Evolutionary conservation across 2,113 vertebrate species (phyloP).

Genomic region (cattle (Bos taurus)): ARS-UCD2.0 NC_037333.1:85813501-85814000

Average conservation of each 20-base stretch:
- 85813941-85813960: neutral
- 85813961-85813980: neutral
- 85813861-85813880: neutral
- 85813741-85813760: neutral
- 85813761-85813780: neutral
- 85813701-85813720: neutral
- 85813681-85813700: neutral
- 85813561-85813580: neutral
- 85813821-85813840: neutral
- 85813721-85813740: neutral
- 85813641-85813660: neutral
- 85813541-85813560: neutral
- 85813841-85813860: neutral
- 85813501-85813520: neutral
- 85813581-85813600: neutral
- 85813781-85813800: neutral
- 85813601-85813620: neutral
- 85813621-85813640: neutral
- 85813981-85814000: neutral
- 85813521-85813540: neutral
- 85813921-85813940: neutral
- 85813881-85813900: neutral
- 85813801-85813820: neutral
- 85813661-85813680: neutral
- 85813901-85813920: neutral